Percentiles rank a stretch among this genome's conserved stretches.
Conservation (phyloP, 1,140 invertebrate species). For the Panonychus citri region DNA sequence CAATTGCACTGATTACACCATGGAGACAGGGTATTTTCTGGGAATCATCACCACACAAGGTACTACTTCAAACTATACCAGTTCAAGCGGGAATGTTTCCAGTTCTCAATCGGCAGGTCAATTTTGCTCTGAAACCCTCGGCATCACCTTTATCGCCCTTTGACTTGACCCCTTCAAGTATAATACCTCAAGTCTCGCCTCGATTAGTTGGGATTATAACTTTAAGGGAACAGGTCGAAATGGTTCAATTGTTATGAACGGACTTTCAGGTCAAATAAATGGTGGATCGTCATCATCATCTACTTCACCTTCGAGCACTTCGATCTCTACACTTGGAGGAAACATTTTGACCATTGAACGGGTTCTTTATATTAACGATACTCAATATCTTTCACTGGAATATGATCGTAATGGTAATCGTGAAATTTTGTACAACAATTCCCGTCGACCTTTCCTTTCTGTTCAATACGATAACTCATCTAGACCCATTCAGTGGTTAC, state of each 20-base stretch:
- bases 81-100: slow-evolving; percentile 78
- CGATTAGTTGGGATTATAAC: slow-evolving; percentile 74
- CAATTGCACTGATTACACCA: slow-evolving; percentile 24
- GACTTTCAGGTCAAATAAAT: not conserved
- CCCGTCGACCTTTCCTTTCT: slow-evolving; percentile 33
- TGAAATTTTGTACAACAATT: slow-evolving; percentile 40
- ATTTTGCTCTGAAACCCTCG: not conserved
- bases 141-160: not conserved
- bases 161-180: not conserved
- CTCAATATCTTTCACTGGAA: slow-evolving; percentile 68
- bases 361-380: slow-evolving; percentile 48
- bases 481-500: slow-evolving; percentile 63
- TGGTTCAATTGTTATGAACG: slow-evolving; percentile 8
- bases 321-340: not conserved
- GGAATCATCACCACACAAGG: slow-evolving; percentile 49
- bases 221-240: slow-evolving; percentile 20
- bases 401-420: slow-evolving; percentile 71
- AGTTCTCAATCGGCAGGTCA: slow-evolving; percentile 55
- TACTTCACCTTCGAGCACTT: not conserved
- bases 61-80: slow-evolving; percentile 59
- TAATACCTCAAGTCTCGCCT: slow-evolving; percentile 50
- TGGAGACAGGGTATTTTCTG: slow-evolving; percentile 23
- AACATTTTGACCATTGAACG: slow-evolving; percentile 12
- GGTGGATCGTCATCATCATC: not conserved
- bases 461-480: slow-evolving; percentile 77